Evolutionary conservation across 2,113 vertebrate species (phyloP), one percentile per base, ranked within the genome.

Genomic region (Ahaetulla prasina): DNA sequence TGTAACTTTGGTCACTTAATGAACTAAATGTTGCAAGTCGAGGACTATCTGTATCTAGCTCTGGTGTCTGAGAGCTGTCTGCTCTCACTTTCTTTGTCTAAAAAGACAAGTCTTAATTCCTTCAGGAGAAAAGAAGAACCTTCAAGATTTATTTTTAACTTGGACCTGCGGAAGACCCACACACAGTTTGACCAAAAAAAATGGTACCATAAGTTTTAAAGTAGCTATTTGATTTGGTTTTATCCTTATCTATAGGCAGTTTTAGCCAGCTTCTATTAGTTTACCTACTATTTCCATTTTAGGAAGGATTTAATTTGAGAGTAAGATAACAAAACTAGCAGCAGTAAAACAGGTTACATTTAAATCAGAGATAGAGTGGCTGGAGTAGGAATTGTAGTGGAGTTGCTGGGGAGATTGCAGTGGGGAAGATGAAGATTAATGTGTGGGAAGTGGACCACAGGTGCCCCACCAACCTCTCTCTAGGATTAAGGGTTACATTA

Each of bases 241-340:
- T 95, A 94, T 94, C 95, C 91, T 25, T 94, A 94, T 95, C 95
- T 94, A 94, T 18, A 54, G 95, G 96, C 95, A 91, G 86, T 94
- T 96, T 96, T 35, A 95, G 94, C 92, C 95, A 94, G 95, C 93
- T 89, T 95, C 96, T 96, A 95, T 96, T 96, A 95, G 96, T 97
- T 94, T 96, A 92, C 94, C 94, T 94, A 94, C 95, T 92, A 94
- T 96, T 95, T 96, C 95, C 22, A 25, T 91, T 93, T 96, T 94
- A 89, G 94, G 93, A 95, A 97, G 95, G 95, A 96, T 96, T 97
- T 97, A 63, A 91, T 95, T 57, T 95, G 91, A 93, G 93, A 94
- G 96, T 96, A 95, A 95, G 89, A 94, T 95, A 96, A 96, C 96
- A 94, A 95, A 97, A 96, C 96, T 95, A 95, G 92, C 90, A 94